Evolutionary conservation across 2,888 invertebrate genomes (phyloP), one percentile per base, ranked within the genome.

Genomic region (Nemotelus nigrinus): DNA sequence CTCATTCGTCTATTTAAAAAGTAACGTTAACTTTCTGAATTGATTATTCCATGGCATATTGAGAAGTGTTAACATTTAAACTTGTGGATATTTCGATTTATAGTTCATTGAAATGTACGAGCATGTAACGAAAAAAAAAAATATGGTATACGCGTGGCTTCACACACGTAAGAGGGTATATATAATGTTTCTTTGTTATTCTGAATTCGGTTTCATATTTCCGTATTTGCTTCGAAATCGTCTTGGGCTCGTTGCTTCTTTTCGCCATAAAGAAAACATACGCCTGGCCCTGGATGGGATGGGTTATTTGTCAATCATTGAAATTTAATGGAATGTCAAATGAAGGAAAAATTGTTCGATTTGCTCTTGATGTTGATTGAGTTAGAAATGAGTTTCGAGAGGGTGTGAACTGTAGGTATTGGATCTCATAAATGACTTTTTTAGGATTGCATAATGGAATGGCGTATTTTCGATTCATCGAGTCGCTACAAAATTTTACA

Each of bases 311-410:
- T 67, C 67, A 67, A 67, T 47, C 67, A 67, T 67, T 67, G 67
- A 67, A 67, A 67, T 67, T 67, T 67, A 67, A 67, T 67, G 41
- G 67, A 67, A 67, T 67, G 67, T 39, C 3, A 67, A 67, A 67
- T 67, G 67, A 65, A 41, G 65, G 47, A n/a, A 47, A 47, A 65
- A 65, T 45, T 65, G 65, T 47, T 65, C 41, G 65, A 65, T 41
- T 65, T 45, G 47, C n/a, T 45, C 44, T 10, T 25, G 5, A 43
- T 65, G 47, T 45, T 65, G 65, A 65, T 65, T 47, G 65, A 44
- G 41, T 44, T 65, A 65, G 25, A 25, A 25, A 25, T 25, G 25
- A 1, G 25, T 25, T 25, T 25, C 25, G 25, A 25, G 25, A 25
- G 25, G 25, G 25, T 25, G 25, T 25, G 25, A 25, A 25, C 1